phyloP scores from a whole-genome alignment of 2,113 vertebrate species.

The Ploceus nigricollis region DNA sequence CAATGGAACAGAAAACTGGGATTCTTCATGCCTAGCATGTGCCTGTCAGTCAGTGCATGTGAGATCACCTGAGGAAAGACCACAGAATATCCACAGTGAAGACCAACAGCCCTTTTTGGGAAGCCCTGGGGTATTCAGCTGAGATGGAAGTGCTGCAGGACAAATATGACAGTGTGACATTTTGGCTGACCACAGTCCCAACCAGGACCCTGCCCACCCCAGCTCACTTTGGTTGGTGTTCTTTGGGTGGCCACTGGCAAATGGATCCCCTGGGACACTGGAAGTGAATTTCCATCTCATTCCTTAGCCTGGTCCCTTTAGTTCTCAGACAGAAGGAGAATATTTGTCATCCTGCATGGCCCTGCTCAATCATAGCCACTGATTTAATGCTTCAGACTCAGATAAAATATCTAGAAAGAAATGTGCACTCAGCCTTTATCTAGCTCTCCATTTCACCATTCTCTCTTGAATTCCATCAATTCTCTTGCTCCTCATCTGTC shows the following conservation, averaged over 20 bases:
- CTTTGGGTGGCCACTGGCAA: neutral
- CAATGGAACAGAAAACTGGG: neutral
- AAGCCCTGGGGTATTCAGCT: neutral
- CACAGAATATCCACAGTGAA: neutral
- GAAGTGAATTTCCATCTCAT: neutral
- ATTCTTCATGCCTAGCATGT: neutral
- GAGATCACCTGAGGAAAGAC: neutral
- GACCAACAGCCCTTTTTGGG: neutral
- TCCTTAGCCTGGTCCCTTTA: neutral
- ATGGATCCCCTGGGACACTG: neutral
- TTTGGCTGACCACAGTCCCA: neutral
- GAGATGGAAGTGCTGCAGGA: neutral
- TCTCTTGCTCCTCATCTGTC: neutral
- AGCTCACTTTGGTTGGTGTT: neutral
- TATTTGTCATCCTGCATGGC: neutral
- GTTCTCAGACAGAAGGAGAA: neutral
- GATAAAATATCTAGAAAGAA: neutral
- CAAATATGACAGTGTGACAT: neutral
- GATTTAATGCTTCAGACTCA: neutral
- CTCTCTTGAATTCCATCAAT: neutral
- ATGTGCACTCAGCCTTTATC: neutral
- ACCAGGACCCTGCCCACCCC: fast-evolving
- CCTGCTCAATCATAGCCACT: neutral
- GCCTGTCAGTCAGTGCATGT: neutral
- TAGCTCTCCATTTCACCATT: neutral